phyloP scores from a whole-genome alignment of 2,888 invertebrate genomes.

The Pammene aurita region DNA sequence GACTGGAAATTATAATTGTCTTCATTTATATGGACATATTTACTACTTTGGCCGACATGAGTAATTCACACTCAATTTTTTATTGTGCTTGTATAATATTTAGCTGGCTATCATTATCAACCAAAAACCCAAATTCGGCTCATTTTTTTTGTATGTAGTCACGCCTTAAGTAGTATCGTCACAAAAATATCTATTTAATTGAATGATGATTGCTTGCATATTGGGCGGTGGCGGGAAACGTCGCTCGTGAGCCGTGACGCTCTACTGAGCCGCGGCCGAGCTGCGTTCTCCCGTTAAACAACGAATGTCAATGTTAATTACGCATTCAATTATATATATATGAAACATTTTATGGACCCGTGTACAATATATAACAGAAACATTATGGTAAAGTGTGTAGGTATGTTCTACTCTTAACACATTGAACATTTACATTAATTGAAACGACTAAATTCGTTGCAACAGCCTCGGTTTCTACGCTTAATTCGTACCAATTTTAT shows the following conservation, averaged over 20 bases:
- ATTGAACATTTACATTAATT: slow-evolving; percentile 49
- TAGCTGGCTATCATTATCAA: slow-evolving; percentile 32
- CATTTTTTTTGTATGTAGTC: slow-evolving; percentile 15
- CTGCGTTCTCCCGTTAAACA: not conserved
- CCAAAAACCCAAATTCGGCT: slow-evolving; percentile 16
- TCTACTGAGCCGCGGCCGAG: not conserved
- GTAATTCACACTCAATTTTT: slow-evolving; percentile 60
- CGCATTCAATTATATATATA: slow-evolving; percentile 6
- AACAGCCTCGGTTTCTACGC: slow-evolving; percentile 64
- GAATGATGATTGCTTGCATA: not conserved
- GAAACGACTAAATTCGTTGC: slow-evolving; percentile 60
- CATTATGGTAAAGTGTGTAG: slow-evolving; percentile 36
- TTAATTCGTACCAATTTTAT: slow-evolving; percentile 25
- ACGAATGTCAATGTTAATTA: slow-evolving; percentile 7
- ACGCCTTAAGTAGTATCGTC: slow-evolving; percentile 36
- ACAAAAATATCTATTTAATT: slow-evolving; percentile 9
- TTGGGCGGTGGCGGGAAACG: not conserved
- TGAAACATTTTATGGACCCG: slow-evolving; percentile 30
- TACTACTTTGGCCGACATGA: slow-evolving; percentile 79
- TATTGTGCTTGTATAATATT: slow-evolving; percentile 33
- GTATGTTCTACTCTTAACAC: slow-evolving; percentile 42
- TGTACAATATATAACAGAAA: slow-evolving; percentile 40
- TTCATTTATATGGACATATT: slow-evolving; percentile 64
- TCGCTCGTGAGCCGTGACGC: not conserved
- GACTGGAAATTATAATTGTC: slow-evolving; percentile 76